Evolutionary conservation across 1,140 invertebrate species (phyloP), one percentile per base, ranked within the genome.

Genomic region (Brachionus paranguensis): DNA sequence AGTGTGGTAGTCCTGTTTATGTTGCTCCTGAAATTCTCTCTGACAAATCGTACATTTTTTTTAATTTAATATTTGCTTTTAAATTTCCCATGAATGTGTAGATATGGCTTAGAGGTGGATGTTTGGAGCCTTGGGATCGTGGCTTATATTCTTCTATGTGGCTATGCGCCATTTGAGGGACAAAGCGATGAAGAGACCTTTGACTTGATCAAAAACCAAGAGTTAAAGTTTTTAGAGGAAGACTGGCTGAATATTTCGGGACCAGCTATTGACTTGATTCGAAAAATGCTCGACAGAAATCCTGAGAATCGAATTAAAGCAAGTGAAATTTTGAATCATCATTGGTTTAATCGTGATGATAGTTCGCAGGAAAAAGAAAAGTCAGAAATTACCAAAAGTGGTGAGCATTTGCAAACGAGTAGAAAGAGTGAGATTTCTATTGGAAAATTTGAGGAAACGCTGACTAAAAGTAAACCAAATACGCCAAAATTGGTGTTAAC

Each of bases 51-150:
- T 70, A 50, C 33, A 60, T 14, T 85, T 81, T 83, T 85, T 86
- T 12, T 85, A 74, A 33, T 78, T 85, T 41, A 85, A 87, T 84
- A 60, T 85, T 11, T 20, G 50, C 45, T 47, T n/a, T 45, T 33
- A 76, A 12, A 85, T 60, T 65, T 85, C 33, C 33, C 0, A 3
- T 37, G 33, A 37, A 37, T 37, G 33, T 7, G 4, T 37, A 86
- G 86, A 27, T 87, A 87, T 45, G 55, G 83, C 33, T 60, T 86
- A 33, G 86, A 86, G 47, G 85, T 87, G 12, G 86, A 87, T 76
- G 33, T 87, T 11, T 87, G 86, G 86, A 85, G 81, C 45, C 55
- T 87, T 41, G 86, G 86, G 27, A 68, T 86, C 64, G 43, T 86
- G 11, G 29, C 86, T 43, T 85, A 85, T 79, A 86, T 86, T 29